Evolutionary conservation across 2,888 invertebrate species (phyloP), one percentile per base, ranked within the genome.

Genomic region (Andrena praecox): DNA sequence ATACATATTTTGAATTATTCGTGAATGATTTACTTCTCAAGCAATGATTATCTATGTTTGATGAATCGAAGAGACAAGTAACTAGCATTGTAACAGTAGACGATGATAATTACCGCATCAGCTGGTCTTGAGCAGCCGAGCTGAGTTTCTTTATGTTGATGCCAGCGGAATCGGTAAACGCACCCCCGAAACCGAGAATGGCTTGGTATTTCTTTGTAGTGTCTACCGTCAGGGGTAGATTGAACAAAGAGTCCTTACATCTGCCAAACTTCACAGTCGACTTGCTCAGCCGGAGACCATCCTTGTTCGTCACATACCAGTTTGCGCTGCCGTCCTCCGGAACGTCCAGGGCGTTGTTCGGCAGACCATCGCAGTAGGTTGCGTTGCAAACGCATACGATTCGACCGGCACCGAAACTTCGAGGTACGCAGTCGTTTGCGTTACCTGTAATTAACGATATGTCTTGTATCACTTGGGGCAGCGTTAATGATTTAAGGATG

Each of bases 151-250:
- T 94, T 90, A 98, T 96, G 92, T 97, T 97, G 24, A 97, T 96
- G 0, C 96, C 96, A 3, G 95, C 94, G 1, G 94, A 73, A 76
- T 97, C 97, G 0, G 98, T 98, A 80, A 98, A 97, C 0, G 98
- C 97, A 0, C 97, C 98, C 0, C 98, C 98, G 92, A 97, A 98
- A 0, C 98, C 98, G 80, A 96, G 93, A 27, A 98, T 96, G 31
- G 90, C 94, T 93, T 98, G 98, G 89, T 94, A 96, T 16, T 85
- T 89, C 27, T 92, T 87, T 66, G 93, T 84, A 5, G 94, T 88
- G 12, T 94, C 56, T 4, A 80, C 74, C 0, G 76, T 64, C 10
- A 89, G 62, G 6, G 67, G 56, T 3, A 10, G 12, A 16, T 27
- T 20, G 2, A 35, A 63, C 0, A 31, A 1, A 0, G 1, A 4